Conservation (phyloP, 1,140 invertebrate genomes). For the Diploscapter pachys region DNA sequence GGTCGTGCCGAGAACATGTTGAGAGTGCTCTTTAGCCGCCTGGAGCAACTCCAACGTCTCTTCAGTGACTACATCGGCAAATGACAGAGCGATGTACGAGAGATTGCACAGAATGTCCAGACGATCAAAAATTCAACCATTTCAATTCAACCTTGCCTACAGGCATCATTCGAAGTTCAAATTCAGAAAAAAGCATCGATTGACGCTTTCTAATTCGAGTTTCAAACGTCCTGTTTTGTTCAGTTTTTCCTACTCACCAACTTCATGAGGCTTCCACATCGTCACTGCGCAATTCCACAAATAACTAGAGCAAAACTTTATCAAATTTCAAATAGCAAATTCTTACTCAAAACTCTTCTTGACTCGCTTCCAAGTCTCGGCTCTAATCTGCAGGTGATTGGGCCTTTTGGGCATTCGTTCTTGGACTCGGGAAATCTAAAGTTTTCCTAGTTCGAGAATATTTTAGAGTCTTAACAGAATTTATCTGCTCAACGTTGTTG, state of each 20-base stretch:
- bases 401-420: constrained; percentile 30
- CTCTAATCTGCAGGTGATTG: constrained; percentile 14
- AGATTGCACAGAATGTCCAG: constrained; percentile 26
- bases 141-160: too few relatives aligned
- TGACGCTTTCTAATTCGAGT: too few relatives aligned
- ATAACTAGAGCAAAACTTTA: background rate
- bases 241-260: too few relatives aligned
- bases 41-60: constrained; percentile 4
- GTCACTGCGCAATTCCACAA: constrained; percentile 21
- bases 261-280: constrained; percentile 27
- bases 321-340: background rate
- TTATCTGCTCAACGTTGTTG: background rate
- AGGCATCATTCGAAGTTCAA: too few relatives aligned
- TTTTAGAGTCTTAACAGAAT: background rate
- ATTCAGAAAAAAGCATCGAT: too few relatives aligned
- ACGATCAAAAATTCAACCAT: constrained; percentile 10
- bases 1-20: constrained; percentile 12
- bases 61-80: constrained; percentile 29
- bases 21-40: constrained; percentile 7
- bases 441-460: background rate
- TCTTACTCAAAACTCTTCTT: constrained; percentile 23
- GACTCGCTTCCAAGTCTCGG: constrained; percentile 22
- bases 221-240: too few relatives aligned
- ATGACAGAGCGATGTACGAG: constrained; percentile 25
- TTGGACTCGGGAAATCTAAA: constrained; percentile 33